Base-by-base conservation (phyloP, 2,113 vertebrate species). In the Nicator chloris region DNA sequence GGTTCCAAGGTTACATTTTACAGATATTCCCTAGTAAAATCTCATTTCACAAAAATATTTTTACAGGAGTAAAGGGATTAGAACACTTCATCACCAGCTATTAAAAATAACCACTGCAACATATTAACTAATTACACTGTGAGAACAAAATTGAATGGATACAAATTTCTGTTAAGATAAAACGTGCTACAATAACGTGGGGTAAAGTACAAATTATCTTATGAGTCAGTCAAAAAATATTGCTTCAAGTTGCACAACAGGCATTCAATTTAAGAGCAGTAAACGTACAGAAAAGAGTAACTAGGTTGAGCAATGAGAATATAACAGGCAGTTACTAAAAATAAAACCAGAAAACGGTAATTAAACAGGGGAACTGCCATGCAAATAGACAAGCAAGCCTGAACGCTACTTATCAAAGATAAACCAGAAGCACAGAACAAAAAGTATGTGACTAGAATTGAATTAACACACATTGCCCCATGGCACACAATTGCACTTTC, bases 291-390 rank as follows among this genome's bases (percentile, higher is more conserved):
- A 78, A 86, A 78, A 64, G 30, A 86, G 4, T 26, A 65, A 79
- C 22, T 20, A 71, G 35, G 26, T 40, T 92, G 86, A 93, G n/a
- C 64, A 57, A 57, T 19, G 64, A 84, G 73, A 91, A 73, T 6
- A 0, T 64, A 72, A 88, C 39, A 92, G 64, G 31, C n/a, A 83
- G 35, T 50, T 50, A 75, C 44, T 79, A 76, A 82, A 94, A 75
- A 65, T 73, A 96, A 73, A 88, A 54, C 20, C 33, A 92, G 72
- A 59, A 83, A 90, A 75, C 0, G 3, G 49, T 66, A 73, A 70
- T 68, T 81, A 86, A 93, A 92, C 60, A 92, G 86, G 71, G 51
- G 68, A 93, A 91, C 86, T 83, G 86, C 72, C 35, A 50, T 31
- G 86, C 79, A 78, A 81, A 54, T 24, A 88, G 39, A 90, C 35